Percentiles rank a stretch among this genome's conserved stretches.
Evolutionary conservation across 2,888 invertebrate genomes (phyloP).

Genomic region (Diplolepis rosae): DNA sequence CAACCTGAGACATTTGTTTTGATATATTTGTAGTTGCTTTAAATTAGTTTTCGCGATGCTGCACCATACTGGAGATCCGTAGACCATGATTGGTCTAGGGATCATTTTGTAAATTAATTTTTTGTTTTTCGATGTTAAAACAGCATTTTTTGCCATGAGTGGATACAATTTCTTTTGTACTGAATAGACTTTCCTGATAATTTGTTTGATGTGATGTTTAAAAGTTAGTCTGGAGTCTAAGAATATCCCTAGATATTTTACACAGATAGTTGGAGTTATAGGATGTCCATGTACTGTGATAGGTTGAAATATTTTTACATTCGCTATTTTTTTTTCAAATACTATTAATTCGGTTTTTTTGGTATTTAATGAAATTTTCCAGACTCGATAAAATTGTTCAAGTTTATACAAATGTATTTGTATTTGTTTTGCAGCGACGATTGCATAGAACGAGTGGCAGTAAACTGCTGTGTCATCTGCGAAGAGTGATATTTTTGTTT

Average conservation of each 20-base stretch:
- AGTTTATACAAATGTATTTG: constrained; percentile 34
- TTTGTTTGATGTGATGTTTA: no score
- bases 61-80: no score
- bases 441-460: constrained; percentile 37
- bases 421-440: constrained; percentile 42
- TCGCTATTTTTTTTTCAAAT: constrained; percentile 33
- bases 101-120: no score
- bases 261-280: neutral
- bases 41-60: no score
- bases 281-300: neutral
- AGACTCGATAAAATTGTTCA: constrained; percentile 36
- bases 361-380: constrained; percentile 39
- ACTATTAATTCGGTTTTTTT: constrained; percentile 40
- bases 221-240: no score
- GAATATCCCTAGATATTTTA: constrained; percentile 15
- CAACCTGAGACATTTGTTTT: no score
- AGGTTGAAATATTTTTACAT: constrained; percentile 39
- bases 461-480: constrained; percentile 41
- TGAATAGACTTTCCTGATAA: no score
- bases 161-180: no score
- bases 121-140: no score
- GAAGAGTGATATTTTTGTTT: constrained; percentile 39
- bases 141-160: no score
- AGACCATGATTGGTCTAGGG: no score
- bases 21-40: no score